Evolutionary conservation across 2,888 invertebrate genomes (phyloP).

Genomic region (Siphonodentalium dalli): DNA sequence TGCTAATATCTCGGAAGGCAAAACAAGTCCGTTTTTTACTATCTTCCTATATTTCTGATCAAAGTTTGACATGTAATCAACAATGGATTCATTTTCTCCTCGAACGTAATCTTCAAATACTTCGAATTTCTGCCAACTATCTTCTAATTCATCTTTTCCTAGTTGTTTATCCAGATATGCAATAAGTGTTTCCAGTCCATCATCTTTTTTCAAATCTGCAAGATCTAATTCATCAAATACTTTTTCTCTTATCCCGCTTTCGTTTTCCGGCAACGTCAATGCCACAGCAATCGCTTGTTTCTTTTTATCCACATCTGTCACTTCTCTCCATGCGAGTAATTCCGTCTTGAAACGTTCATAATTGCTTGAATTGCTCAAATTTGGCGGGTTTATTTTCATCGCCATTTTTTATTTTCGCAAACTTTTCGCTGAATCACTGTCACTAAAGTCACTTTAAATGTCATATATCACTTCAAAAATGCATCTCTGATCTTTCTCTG

Average conservation of each 20-base stretch:
- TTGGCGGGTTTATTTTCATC: too few relatives aligned
- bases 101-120: not conserved
- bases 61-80: not conserved
- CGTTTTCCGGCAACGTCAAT: not conserved
- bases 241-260: not conserved
- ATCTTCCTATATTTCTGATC: not conserved
- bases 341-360: not conserved
- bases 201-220: too few relatives aligned
- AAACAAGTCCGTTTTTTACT: not conserved
- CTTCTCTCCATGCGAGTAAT: too few relatives aligned
- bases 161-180: too few relatives aligned
- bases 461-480: too few relatives aligned
- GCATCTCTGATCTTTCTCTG: too few relatives aligned
- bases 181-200: too few relatives aligned
- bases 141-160: too few relatives aligned
- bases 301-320: too few relatives aligned
- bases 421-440: too few relatives aligned
- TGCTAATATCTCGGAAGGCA: not conserved
- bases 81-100: not conserved
- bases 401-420: not conserved
- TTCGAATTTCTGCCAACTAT: conserved; percentile 2
- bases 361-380: not conserved
- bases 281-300: not conserved
- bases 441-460: too few relatives aligned
- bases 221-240: conserved; percentile 1